phyloP scores from a whole-genome alignment of 2,888 invertebrate species.

The Thecophora atra region DNA sequence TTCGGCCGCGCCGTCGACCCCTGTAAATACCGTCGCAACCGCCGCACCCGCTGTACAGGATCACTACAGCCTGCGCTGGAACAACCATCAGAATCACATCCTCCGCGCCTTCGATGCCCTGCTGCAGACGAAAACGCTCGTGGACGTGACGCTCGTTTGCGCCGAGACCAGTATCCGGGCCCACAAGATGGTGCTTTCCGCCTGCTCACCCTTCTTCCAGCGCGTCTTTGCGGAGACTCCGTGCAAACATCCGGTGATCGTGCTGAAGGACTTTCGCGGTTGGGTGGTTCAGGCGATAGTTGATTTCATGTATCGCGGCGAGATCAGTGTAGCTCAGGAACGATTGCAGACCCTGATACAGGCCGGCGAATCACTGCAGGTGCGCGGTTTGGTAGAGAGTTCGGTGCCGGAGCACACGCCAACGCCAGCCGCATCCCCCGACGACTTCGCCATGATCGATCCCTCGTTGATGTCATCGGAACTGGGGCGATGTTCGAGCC shows the following conservation, averaged over 20 bases:
- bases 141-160: slow-evolving; percentile 90
- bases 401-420: slow-evolving; percentile 67
- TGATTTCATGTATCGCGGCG: slow-evolving; percentile 94
- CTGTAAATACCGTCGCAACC: slow-evolving; percentile 36
- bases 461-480: slow-evolving; percentile 61
- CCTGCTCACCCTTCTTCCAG: slow-evolving; percentile 89
- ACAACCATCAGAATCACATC: slow-evolving; percentile 91
- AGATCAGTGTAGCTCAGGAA: slow-evolving; percentile 88
- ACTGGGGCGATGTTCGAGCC: slow-evolving; percentile 62
- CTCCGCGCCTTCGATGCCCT: slow-evolving; percentile 89
- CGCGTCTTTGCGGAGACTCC: slow-evolving; percentile 90
- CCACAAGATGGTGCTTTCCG: slow-evolving; percentile 91
- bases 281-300: slow-evolving; percentile 91
- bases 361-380: slow-evolving; percentile 87
- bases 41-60: slow-evolving; percentile 70
- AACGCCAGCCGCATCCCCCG: slow-evolving; percentile 64
- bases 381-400: slow-evolving; percentile 79
- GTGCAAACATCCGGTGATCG: slow-evolving; percentile 93
- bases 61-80: slow-evolving; percentile 92
- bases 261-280: slow-evolving; percentile 87
- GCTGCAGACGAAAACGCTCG: slow-evolving; percentile 84
- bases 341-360: slow-evolving; percentile 84
- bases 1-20: slow-evolving; percentile 26
- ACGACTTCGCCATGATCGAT: slow-evolving; percentile 61
- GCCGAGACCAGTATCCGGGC: slow-evolving; percentile 86